Conservation (phyloP, 2,888 invertebrate genomes). For the Campoletis raptor region DNA sequence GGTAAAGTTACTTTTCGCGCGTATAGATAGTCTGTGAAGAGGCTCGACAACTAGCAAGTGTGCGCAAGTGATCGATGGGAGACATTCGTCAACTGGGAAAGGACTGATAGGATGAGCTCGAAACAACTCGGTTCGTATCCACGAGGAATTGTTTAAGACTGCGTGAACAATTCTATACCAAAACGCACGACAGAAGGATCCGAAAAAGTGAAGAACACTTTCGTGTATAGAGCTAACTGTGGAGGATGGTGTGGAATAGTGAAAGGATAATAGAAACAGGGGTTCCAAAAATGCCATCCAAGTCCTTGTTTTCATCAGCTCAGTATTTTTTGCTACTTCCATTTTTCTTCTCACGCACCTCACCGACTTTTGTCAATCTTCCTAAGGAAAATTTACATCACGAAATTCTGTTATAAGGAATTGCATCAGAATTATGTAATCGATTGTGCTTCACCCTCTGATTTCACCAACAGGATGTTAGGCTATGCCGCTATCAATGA, state of each 20-base stretch:
- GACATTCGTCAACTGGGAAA: constrained; percentile 79
- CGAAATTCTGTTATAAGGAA: not conserved
- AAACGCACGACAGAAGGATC: constrained; percentile 63
- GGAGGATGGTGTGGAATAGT: constrained; percentile 53
- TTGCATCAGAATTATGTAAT: not conserved
- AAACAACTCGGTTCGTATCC: constrained; percentile 25
- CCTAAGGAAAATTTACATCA: not conserved
- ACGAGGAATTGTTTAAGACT: constrained; percentile 32
- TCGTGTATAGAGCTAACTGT: constrained; percentile 40
- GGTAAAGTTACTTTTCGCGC: constrained; percentile 26
- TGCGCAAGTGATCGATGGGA: constrained; percentile 79
- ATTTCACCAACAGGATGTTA: not conserved
- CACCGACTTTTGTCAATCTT: not conserved
- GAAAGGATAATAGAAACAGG: constrained; percentile 60
- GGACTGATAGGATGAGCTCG: constrained; percentile 70
- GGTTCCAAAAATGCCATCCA: not conserved
- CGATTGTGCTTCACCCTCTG: constrained; percentile 7
- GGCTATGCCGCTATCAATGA: constrained; percentile 76
- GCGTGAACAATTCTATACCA: constrained; percentile 19
- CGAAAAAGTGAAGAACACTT: constrained; percentile 37
- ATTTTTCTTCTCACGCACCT: constrained; percentile 34
- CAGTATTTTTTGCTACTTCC: constrained; percentile 42
- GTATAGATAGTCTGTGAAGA: not conserved
- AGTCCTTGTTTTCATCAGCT: constrained; percentile 26
- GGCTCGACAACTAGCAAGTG: constrained; percentile 42